Evolutionary conservation across 1,140 invertebrate genomes (phyloP), one percentile per base, ranked within the genome.

Genomic region (Drosophila dunni): DNA sequence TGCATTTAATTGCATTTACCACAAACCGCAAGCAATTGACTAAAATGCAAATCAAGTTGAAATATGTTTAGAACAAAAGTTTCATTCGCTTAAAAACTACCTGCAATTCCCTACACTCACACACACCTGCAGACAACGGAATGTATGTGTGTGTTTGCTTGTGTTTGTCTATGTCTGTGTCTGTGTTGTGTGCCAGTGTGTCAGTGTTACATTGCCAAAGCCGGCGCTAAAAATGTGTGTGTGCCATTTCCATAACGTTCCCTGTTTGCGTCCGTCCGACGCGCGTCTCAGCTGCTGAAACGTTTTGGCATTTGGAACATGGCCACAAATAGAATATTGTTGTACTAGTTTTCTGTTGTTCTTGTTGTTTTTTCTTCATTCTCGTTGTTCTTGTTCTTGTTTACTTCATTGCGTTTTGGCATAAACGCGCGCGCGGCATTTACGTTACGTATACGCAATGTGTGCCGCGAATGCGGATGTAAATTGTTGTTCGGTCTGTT

Each of bases 171-270:
- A 11, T 42, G 45, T 34, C 11, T 57, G 20, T 50, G 44, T 57
- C 3, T 48, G 60, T 50, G 8, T 2, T 17, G 36, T 54, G 24
- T 75, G 72, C 64, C 61, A 70, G 34, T 75, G 58, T 75, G 72
- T 75, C 72, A 75, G 66, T 75, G 67, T 75, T 70, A 70, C 72
- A 75, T 57, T 70, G 66, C 58, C 72, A 75, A 70, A 75, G 72
- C 72, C 72, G 72, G 72, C 57, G 71, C 71, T 58, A 48, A 24
- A 56, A 42, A 29, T 54, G 24, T 29, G 24, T 29, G 24, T 29
- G 33, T 50, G 15, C 36, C 34, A 40, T n/a, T 40, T 46, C 34
- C 46, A 42, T 13, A 24, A 29, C n/a, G 46, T 51, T 40, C 33
- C 13, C 5, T 29, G 20, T 46, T 45, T 53, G 42, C 38, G 24